These are phyloP conservation scores for Mycalesis mineus DNA, from an alignment of 2,888 invertebrate species.

Conservation along the genomic window DNA sequence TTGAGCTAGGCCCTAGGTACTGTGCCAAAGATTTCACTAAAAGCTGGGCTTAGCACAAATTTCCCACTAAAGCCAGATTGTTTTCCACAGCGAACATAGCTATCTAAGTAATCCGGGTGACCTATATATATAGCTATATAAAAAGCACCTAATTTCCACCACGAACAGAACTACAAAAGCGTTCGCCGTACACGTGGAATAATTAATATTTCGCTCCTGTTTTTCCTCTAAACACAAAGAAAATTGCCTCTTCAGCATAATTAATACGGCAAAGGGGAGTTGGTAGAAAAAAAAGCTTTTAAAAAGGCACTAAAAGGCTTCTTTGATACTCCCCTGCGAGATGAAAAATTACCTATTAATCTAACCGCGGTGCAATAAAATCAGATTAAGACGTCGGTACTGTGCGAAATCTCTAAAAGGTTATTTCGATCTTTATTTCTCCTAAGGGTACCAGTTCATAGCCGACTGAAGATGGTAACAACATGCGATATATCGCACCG, in stretches of 20 bases:
- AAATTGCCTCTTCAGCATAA: slow-evolving; percentile 28
- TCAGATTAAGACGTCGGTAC: slow-evolving; percentile 5
- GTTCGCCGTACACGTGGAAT: slow-evolving; percentile 16
- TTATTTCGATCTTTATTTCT: neutral
- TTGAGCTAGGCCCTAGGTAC: too few relatives aligned
- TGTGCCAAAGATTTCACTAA: too few relatives aligned
- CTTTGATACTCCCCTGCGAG: slow-evolving; percentile 21
- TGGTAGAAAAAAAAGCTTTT: slow-evolving; percentile 18
- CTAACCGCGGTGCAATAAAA: slow-evolving; percentile 20
- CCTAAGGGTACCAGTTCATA: too few relatives aligned
- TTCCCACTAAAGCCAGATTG: neutral
- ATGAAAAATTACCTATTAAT: slow-evolving; percentile 23
- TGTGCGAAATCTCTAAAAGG: neutral
- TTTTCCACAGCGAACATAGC: neutral
- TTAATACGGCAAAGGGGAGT: slow-evolving; percentile 21
- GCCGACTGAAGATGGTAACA: too few relatives aligned
- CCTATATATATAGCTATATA: too few relatives aligned
- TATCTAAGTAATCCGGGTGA: neutral
- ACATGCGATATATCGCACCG: too few relatives aligned
- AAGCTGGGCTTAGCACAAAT: too few relatives aligned
- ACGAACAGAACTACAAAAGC: slow-evolving; percentile 8
- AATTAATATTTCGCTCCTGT: slow-evolving; percentile 23
- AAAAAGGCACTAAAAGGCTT: slow-evolving; percentile 24
- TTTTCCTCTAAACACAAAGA: slow-evolving; percentile 23
- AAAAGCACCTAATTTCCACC: slow-evolving; percentile 3